Conservation (phyloP, 1,140 invertebrate species). For the Argopecten irradians region DNA sequence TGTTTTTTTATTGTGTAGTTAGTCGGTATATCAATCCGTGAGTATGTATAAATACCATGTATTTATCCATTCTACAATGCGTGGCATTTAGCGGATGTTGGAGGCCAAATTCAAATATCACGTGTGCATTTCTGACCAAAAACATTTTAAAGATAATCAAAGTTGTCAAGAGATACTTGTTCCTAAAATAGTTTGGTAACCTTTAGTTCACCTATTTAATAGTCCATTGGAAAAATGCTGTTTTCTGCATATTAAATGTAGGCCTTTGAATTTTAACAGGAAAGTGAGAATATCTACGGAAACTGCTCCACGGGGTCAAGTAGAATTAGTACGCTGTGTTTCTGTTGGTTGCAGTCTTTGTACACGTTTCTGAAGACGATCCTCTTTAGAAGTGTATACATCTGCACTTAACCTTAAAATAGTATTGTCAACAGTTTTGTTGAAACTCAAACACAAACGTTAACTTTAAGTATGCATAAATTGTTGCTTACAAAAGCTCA, state of each 20-base stretch:
- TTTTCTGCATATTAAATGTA: neutral
- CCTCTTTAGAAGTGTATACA: conserved; percentile 8
- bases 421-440: conserved; percentile 17
- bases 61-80: no score
- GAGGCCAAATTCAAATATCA: no score
- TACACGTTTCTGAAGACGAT: neutral
- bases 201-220: no score
- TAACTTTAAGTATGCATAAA: neutral
- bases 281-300: neutral
- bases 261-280: neutral
- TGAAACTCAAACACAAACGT: neutral
- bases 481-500: neutral
- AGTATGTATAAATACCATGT: no score
- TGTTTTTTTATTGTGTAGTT: no score
- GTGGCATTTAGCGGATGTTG: no score
- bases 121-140: no score
- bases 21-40: no score
- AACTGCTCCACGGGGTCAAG: neutral
- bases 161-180: no score
- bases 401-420: conserved; percentile 11
- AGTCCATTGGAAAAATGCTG: no score
- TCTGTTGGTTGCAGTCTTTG: neutral
- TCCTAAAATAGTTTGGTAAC: no score
- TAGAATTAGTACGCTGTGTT: neutral
- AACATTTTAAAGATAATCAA: no score